Evolutionary conservation across 2,797 vertebrate species (phyloP), one percentile per base, ranked within the genome.

Genomic region (Neosilurus mollespiculum): DNA sequence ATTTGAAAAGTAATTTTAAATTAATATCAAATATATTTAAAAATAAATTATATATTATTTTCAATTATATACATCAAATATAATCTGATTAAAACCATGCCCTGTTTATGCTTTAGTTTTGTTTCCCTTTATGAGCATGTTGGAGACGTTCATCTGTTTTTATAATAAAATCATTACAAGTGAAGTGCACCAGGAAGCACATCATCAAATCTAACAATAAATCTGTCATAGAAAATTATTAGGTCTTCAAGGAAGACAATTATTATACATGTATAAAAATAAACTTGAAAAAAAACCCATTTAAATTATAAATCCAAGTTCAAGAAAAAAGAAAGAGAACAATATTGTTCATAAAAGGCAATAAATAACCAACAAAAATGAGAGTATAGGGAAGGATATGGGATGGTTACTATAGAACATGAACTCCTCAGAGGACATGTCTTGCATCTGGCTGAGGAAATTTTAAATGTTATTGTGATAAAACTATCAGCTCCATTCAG

Each of bases 401-500:
- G 11, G 11, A 20, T 34, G 72, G 9, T 75, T 12, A 34, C 9
- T 22, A 22, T 20, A 20, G 26, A 58, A 10, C 72, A 58, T 12
- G 16, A 56, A 56, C 15, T 73, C 24, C 9, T 73, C n/a, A 16
- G 22, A n/a, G 5, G 6, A 56, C 26, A 20, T 24, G 18, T 9
- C 53, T 34, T 16, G 10, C 71, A 54, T 54, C 51, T 4, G 14
- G 22, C 11, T 14, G 16, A 43, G 59, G 56, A 61, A 37, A 43
- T 24, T 34, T 62, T 78, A 49, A 78, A 78, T 49, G 58, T 18
- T 18, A 77, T 12, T 2, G 6, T 9, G 10, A 62, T 7, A 62
- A 83, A 78, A 26, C 24, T 61, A 26, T 81, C 37, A 6, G 37
- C 37, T 56, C 20, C 30, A 64, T 84, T 73, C 30, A 84, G 69